A percentile compares a stretch with the other conserved stretches of the same genome.
Evolutionary conservation across 2,888 invertebrate species (phyloP).

Genomic region (Acanthosoma haemorrhoidale): DNA sequence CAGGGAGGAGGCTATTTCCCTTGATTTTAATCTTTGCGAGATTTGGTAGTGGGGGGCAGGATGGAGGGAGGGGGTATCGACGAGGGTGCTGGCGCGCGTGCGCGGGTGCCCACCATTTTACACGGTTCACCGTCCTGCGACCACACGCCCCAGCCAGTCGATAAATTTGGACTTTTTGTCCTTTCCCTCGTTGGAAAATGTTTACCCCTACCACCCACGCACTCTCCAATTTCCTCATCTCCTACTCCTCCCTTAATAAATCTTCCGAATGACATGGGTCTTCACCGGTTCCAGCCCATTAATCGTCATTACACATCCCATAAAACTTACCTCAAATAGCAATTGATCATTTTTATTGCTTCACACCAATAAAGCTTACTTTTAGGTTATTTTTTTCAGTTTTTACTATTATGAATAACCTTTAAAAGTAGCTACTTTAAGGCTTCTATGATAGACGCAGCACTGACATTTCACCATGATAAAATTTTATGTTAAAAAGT

Average conservation of each 20-base stretch:
- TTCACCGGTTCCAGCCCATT: neutral
- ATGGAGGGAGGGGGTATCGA: slow-evolving; percentile 14
- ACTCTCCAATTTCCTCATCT: slow-evolving; percentile 7
- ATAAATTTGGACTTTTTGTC: slow-evolving; percentile 27
- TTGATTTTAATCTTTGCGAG: slow-evolving; percentile 29
- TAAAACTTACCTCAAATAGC: neutral
- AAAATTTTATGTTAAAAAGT: too few species aligned
- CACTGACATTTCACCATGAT: too few species aligned
- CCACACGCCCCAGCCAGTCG: slow-evolving; percentile 17
- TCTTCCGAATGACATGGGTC: too few species aligned
- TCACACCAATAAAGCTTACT: neutral
- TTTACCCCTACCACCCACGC: neutral
- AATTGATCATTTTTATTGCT: neutral
- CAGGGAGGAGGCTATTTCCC: slow-evolving; percentile 20
- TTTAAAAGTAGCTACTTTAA: too few species aligned
- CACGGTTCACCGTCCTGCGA: slow-evolving; percentile 19
- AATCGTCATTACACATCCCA: neutral
- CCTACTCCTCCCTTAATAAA: neutral
- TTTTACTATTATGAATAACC: too few species aligned
- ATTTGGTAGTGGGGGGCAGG: neutral
- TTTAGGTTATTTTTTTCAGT: too few species aligned
- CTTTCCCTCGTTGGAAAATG: slow-evolving; percentile 15
- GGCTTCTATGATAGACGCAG: too few species aligned
- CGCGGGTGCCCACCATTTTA: slow-evolving; percentile 21
- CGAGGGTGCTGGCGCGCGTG: neutral